Conservation (phyloP, 2,888 invertebrate genomes). For the Tetramorium bicarinatum region DNA sequence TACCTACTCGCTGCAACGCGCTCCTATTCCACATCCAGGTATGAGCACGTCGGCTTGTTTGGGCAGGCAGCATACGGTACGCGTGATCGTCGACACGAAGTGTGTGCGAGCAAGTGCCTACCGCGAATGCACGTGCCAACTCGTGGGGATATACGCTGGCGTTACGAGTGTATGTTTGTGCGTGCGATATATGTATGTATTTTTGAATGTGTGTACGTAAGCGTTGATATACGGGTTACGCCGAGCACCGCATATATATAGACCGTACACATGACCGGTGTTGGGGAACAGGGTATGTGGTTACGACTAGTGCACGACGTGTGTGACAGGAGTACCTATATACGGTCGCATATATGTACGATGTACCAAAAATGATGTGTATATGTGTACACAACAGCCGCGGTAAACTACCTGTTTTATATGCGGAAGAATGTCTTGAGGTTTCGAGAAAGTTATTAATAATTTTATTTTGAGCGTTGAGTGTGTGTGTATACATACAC, state of each 20-base stretch:
- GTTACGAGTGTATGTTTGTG: constrained; percentile 9
- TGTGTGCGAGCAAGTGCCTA: constrained; percentile 46
- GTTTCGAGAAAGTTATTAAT: constrained; percentile 3
- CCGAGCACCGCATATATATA: constrained; percentile 6
- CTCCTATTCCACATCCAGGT: constrained; percentile 49
- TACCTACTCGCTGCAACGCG: not conserved
- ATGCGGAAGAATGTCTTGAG: not conserved
- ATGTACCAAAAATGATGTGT: constrained; percentile 24
- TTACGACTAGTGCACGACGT: constrained; percentile 21
- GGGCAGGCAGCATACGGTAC: constrained; percentile 27
- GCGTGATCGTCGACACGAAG: constrained; percentile 47
- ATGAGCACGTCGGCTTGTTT: constrained; percentile 63
- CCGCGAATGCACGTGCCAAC: constrained; percentile 57
- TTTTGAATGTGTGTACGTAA: not conserved
- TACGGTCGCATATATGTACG: not conserved
- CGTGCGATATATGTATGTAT: not conserved
- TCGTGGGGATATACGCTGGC: constrained; percentile 27
- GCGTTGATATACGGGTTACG: constrained; percentile 39
- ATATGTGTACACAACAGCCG: not conserved
- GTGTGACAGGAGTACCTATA: constrained; percentile 34
- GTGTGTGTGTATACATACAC: not conserved
- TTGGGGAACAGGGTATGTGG: constrained; percentile 16
- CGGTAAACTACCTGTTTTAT: not conserved
- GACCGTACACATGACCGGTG: not conserved
- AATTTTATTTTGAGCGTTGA: not conserved